Evolutionary conservation across 1,140 invertebrate genomes (phyloP).

Genomic region (Psilanteris sp.): DNA sequence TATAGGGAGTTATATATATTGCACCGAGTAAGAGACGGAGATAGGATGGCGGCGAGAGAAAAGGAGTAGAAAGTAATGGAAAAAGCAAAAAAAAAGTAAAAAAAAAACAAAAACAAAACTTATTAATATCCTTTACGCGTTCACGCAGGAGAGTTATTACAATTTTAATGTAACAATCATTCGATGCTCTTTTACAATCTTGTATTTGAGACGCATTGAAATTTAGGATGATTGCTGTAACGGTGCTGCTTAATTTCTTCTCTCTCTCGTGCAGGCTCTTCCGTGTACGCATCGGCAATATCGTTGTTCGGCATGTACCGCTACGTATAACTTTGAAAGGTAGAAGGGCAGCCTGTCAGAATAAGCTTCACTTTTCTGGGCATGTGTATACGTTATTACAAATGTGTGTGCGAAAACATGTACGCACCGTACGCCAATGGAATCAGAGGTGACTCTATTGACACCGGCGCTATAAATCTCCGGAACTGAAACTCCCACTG

Average conservation of each 20-base stretch:
- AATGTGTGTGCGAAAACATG: slow-evolving; percentile 7
- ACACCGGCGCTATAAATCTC: slow-evolving; percentile 62
- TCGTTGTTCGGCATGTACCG: slow-evolving; percentile 52
- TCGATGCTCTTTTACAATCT: slow-evolving; percentile 48
- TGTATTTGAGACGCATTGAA: slow-evolving; percentile 52
- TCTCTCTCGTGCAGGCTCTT: slow-evolving; percentile 28
- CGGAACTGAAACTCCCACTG: slow-evolving; percentile 59
- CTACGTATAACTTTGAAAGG: slow-evolving; percentile 55
- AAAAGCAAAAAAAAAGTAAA: too few species aligned
- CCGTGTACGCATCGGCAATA: slow-evolving; percentile 37
- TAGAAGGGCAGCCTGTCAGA: slow-evolving; percentile 55
- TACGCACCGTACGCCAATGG: slow-evolving; percentile 9
- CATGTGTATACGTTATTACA: slow-evolving; percentile 15
- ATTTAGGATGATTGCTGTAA: slow-evolving; percentile 62
- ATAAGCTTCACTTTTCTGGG: slow-evolving; percentile 46
- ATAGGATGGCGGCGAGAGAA: too few species aligned
- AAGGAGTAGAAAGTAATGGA: too few species aligned
- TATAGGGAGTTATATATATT: too few species aligned
- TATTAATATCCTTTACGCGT: slow-evolving; percentile 28
- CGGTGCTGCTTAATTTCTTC: slow-evolving; percentile 56
- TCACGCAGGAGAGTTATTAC: slow-evolving; percentile 45
- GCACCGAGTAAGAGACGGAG: too few species aligned
- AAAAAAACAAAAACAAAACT: slow-evolving; percentile 3
- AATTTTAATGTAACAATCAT: slow-evolving; percentile 57
- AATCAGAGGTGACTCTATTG: slow-evolving; percentile 61